These are phyloP conservation scores for Pangasius krempfi DNA, from an alignment of 2,797 vertebrate genomes.

Conservation along the genomic window DNA sequence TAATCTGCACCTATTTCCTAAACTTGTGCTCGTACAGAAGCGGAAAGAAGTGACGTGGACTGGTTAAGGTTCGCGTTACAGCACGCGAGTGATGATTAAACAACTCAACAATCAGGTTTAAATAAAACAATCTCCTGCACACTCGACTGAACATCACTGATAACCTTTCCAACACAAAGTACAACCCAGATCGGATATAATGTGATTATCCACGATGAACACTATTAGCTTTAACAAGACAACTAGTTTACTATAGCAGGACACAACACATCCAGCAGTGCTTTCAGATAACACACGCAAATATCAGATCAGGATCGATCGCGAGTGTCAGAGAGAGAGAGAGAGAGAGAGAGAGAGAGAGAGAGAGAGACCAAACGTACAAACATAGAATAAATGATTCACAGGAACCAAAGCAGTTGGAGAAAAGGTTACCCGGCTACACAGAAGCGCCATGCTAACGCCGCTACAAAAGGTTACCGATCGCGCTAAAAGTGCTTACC, in stretches of 20 bases:
- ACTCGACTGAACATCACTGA: too few relatives aligned
- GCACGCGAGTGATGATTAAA: neutral
- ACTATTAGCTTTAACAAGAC: neutral
- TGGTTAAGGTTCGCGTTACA: neutral
- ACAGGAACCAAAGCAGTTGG: neutral
- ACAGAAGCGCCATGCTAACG: constrained; percentile 28
- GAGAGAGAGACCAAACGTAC: neutral
- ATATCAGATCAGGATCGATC: neutral
- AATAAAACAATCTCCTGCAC: neutral
- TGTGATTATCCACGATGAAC: too few relatives aligned
- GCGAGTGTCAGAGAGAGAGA: neutral
- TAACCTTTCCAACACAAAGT: neutral
- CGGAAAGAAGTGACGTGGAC: constrained; percentile 30
- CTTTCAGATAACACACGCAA: too few relatives aligned
- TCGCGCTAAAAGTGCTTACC: constrained; percentile 65
- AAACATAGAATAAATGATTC: neutral
- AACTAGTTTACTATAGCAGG: neutral
- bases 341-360: neutral
- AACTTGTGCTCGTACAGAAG: neutral
- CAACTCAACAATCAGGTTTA: neutral
- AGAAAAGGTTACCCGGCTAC: neutral
- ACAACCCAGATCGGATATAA: neutral
- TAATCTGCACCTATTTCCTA: neutral
- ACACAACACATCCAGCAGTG: neutral
- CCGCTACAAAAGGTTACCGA: neutral